Evolutionary conservation across 2,888 invertebrate genomes (phyloP), one percentile per base, ranked within the genome.

Genomic region (Anthophora plumipes): DNA sequence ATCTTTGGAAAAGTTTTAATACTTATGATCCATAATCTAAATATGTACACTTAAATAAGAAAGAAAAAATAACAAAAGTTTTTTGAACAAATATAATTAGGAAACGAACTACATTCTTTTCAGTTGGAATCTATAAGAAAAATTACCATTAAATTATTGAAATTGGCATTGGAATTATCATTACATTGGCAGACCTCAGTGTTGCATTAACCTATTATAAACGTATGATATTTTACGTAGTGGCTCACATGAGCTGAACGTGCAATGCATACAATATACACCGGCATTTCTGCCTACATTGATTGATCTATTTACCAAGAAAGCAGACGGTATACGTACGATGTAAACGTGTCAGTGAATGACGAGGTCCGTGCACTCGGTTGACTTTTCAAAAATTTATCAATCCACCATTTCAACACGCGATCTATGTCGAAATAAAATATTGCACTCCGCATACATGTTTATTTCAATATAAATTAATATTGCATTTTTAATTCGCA

Each of bases 341-440:
- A 17, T 69, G 76, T 50, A 82, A 77, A 76, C 68, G 73, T 60
- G 77, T 78, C 76, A 71, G 64, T 25, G 54, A 75, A 71, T 64
- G 80, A 79, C 63, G 61, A 17, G 68, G 41, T 69, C 72, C 72
- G 80, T 81, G 66, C 72, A 83, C 64, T 60, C 57, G 37, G 59
- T 39, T 48, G 39, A 20, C 74, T 77, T 61, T 12, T 87, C 14
- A 73, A 87, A 87, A 85, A 87, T 87, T 84, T 75, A 87, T 85
- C 72, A 77, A 80, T 60, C 39, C 63, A 48, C 37, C 54, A 31
- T 8, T 52, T 59, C 63, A 43, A 20, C 87, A 84, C 72, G 83
- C 83, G 11, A 87, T 77, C 72, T 55, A 46, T 37, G 57, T 71
- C 52, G 37, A 59, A 77, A 54, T 59, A 39, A 72, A 77, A 74